Evolutionary conservation across 2,797 vertebrate genomes (phyloP).

Genomic region (Podarcis siculus): DNA sequence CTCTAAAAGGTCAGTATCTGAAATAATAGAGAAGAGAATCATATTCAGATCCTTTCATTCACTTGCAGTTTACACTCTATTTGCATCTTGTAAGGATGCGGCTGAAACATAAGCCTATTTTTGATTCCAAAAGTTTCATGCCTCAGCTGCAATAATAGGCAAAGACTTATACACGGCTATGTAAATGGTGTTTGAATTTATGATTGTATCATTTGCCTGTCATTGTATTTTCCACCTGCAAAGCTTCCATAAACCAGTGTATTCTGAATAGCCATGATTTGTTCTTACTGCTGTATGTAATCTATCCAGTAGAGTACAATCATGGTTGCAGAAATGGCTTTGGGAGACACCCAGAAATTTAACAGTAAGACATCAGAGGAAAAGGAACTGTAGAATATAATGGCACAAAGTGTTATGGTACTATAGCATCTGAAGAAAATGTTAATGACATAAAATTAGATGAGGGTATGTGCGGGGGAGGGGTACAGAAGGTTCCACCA

Average conservation of each 20-base stretch:
- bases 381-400: not conserved
- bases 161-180: slow-evolving; percentile 73
- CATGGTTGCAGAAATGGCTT: not conserved
- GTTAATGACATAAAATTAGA: not conserved
- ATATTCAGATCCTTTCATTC: slow-evolving; percentile 58
- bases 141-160: slow-evolving; percentile 72
- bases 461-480: not conserved
- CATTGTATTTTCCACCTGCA: slow-evolving; percentile 66
- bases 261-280: slow-evolving; percentile 48
- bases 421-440: not conserved
- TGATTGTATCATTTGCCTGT: slow-evolving; percentile 72
- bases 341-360: not conserved
- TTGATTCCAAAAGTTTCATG: slow-evolving; percentile 73
- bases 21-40: slow-evolving; percentile 45
- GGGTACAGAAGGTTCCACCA: not conserved
- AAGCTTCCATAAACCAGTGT: slow-evolving; percentile 70
- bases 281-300: not conserved
- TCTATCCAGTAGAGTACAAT: not conserved
- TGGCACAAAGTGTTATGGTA: not conserved
- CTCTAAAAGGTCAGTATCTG: slow-evolving; percentile 11
- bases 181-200: slow-evolving; percentile 75
- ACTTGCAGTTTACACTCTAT: slow-evolving; percentile 67
- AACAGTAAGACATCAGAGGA: not conserved
- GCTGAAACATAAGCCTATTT: slow-evolving; percentile 72
- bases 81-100: slow-evolving; percentile 66